A percentile compares a stretch with the other conserved stretches of the same genome.
These are phyloP conservation scores for Allophyes oxyacanthae DNA, from an alignment of 2,888 invertebrate genomes.

Conservation along the genomic window DNA sequence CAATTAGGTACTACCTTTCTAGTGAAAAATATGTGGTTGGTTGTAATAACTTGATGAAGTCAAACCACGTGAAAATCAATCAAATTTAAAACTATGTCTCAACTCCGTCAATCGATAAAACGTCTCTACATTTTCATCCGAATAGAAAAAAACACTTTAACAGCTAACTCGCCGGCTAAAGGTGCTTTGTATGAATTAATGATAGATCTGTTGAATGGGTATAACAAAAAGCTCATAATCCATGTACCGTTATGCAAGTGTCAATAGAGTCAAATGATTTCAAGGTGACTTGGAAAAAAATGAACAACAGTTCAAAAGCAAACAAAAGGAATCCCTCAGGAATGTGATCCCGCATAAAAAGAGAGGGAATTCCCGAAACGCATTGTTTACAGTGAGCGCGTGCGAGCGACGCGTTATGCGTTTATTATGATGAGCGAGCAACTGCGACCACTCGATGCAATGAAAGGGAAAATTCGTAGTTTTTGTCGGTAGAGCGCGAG, in stretches of 20 bases:
- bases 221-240: slow-evolving; percentile 62
- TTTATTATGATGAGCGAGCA: slow-evolving; percentile 76
- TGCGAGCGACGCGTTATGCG: slow-evolving; percentile 76
- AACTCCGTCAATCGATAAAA: no score
- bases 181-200: slow-evolving; percentile 36
- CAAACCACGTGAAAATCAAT: no score
- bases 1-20: no score
- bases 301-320: slow-evolving; percentile 78
- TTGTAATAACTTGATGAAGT: no score
- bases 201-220: slow-evolving; percentile 52
- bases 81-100: no score
- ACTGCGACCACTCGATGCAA: slow-evolving; percentile 73
- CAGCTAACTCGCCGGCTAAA: slow-evolving; percentile 30
- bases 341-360: slow-evolving; percentile 86
- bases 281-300: slow-evolving; percentile 77
- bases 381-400: slow-evolving; percentile 83
- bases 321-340: slow-evolving; percentile 89
- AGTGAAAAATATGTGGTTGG: no score
- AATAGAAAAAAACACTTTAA: slow-evolving; percentile 21
- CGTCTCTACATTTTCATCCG: slow-evolving; percentile 1
- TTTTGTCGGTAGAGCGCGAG: slow-evolving; percentile 74
- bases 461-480: slow-evolving; percentile 87
- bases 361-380: slow-evolving; percentile 87
- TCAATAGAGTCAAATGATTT: slow-evolving; percentile 73
- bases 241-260: slow-evolving; percentile 76